phyloP scores from a whole-genome alignment of 2,888 invertebrate species.

The Mystacides longicornis region DNA sequence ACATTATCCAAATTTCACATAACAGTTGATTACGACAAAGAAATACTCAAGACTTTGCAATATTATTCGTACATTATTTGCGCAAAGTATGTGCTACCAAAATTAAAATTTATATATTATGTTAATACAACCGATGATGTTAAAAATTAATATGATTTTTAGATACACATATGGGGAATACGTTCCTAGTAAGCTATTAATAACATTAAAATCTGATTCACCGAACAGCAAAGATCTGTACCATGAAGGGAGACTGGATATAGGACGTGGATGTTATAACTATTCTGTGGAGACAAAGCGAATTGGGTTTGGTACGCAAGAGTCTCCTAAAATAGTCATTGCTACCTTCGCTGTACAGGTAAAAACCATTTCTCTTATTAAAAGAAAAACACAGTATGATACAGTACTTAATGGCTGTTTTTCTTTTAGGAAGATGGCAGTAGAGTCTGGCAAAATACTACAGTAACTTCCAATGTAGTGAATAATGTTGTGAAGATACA shows the following conservation, averaged over 20 bases:
- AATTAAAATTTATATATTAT: too few relatives aligned
- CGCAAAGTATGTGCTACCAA: constrained; percentile 49
- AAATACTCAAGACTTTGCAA: constrained; percentile 38
- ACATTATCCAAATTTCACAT: constrained; percentile 55
- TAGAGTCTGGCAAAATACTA: constrained; percentile 54
- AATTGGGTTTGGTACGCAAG: constrained; percentile 25
- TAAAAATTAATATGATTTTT: constrained; percentile 16
- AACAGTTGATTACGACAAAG: constrained; percentile 42
- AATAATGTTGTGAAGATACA: constrained; percentile 51
- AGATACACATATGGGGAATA: constrained; percentile 47
- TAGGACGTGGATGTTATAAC: constrained; percentile 27
- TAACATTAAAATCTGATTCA: constrained; percentile 24
- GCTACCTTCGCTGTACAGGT: constrained; percentile 28
- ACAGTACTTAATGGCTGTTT: neutral
- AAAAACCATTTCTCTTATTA: neutral
- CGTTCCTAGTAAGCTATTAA: constrained; percentile 35
- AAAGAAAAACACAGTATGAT: neutral
- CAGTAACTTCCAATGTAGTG: constrained; percentile 50
- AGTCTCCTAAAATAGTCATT: constrained; percentile 26
- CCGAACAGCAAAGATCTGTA: constrained; percentile 17
- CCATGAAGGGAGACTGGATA: constrained; percentile 20
- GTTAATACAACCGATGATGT: too few relatives aligned
- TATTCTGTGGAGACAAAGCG: constrained; percentile 27
- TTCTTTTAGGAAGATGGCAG: constrained; percentile 54
- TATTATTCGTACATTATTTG: constrained; percentile 48